Evolutionary conservation across 2,797 vertebrate species (phyloP), one percentile per base, ranked within the genome.

Genomic region (Amblyraja radiata): DNA sequence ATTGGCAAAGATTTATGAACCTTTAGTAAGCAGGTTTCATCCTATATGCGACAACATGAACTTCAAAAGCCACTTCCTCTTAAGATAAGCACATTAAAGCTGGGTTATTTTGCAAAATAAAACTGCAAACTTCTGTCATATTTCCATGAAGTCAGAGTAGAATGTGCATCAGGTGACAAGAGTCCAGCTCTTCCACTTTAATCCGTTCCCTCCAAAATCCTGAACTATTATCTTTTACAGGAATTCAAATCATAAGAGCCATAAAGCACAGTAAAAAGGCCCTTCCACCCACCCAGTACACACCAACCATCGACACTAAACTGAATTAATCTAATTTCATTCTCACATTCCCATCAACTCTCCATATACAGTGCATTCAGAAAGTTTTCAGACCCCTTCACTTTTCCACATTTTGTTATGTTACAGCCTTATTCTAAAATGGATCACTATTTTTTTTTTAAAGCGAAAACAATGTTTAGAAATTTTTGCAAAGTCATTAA

Each of bases 21-120:
- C 16, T 16, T 88, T 21, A 32, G n/a, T 21, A 88, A 36, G n/a
- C 14, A 21, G n/a, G 4, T 6, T 63, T 88, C 7, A 21, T 88
- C 32, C 84, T 88, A 21, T 88, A 14, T 10, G 61, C 10, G 8
- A 65, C 61, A 68, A n/a, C n/a, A 21, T 79, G 32, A 79, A 79
- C 5, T 39, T 36, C 84, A 68, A 65, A 88, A 88, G 6, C 83
- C 84, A 68, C 84, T 88, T 88, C 63, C 84, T 88, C 14, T 3
- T 4, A 68, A n/a, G 58, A 32, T 86, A 86, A 10, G n/a, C n/a
- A n/a, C 58, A 86, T 32, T 88, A 58, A 88, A 88, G 6, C 18
- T 16, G n/a, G 61, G 84, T 36, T 88, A 63, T 68, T 88, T 88
- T 88, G 61, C 63, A 88, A n/a, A 68, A 68, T 84, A 36, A 68